These are phyloP conservation scores for Cosmia pyralina DNA, from an alignment of 2,888 invertebrate species.

Conservation along the genomic window DNA sequence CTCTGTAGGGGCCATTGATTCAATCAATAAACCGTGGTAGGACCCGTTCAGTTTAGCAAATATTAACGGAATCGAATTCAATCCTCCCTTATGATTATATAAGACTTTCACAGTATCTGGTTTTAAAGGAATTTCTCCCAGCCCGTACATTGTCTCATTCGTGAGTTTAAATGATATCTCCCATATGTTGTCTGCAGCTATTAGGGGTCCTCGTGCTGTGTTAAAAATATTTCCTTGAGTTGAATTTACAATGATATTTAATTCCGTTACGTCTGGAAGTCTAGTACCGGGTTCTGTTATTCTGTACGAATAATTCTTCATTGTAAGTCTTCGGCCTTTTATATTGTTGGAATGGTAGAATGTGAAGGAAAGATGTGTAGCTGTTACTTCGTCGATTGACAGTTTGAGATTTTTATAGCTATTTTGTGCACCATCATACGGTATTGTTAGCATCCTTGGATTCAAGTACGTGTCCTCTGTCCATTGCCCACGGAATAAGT, in stretches of 20 bases:
- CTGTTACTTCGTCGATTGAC: constrained; percentile 80
- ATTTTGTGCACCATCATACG: constrained; percentile 73
- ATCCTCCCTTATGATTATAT: constrained; percentile 84
- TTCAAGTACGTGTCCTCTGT: constrained; percentile 75
- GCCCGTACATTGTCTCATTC: constrained; percentile 88
- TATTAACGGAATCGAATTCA: constrained; percentile 87
- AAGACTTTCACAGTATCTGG: constrained; percentile 79
- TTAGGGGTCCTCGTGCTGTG: constrained; percentile 90
- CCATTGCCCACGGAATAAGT: constrained; percentile 79
- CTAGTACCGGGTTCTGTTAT: constrained; percentile 68
- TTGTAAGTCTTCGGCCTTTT: constrained; percentile 70
- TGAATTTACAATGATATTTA: constrained; percentile 75
- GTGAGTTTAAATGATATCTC: constrained; percentile 90
- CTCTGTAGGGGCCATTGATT: constrained; percentile 89
- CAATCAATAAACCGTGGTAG: constrained; percentile 90
- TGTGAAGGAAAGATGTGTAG: constrained; percentile 79
- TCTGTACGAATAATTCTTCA: constrained; percentile 76
- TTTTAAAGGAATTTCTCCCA: constrained; percentile 87
- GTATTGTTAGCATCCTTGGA: constrained; percentile 78
- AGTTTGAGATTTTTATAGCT: constrained; percentile 75
- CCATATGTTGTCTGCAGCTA: constrained; percentile 91
- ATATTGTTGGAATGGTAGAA: constrained; percentile 77
- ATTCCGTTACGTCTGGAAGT: constrained; percentile 64
- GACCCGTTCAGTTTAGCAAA: constrained; percentile 87
- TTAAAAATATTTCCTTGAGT: constrained; percentile 84